Percentiles rank a stretch among this genome's conserved stretches.
phyloP scores from a whole-genome alignment of 1,140 invertebrate genomes.

The Trichoplusia ni region DNA sequence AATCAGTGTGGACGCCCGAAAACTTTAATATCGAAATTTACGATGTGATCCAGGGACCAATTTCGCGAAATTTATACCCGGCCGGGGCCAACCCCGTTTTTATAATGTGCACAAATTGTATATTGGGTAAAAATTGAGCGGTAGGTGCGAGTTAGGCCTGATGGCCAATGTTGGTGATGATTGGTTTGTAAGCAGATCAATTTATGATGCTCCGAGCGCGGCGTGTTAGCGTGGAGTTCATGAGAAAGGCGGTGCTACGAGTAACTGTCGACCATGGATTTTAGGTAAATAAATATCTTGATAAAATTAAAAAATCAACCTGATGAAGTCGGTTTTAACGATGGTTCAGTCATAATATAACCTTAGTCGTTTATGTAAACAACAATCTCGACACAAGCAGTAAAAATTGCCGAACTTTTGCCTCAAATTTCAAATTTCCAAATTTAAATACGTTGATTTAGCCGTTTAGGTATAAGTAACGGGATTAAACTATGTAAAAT shows the following conservation, averaged over 20 bases:
- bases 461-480: no score
- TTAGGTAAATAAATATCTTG: no score
- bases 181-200: conserved; percentile 22
- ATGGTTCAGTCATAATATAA: no score
- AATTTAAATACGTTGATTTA: no score
- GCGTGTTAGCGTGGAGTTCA: neutral
- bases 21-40: conserved; percentile 32
- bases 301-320: no score
- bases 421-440: no score
- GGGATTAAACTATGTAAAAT: no score
- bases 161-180: neutral
- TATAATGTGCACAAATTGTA: conserved; percentile 30
- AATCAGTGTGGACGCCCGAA: conserved; percentile 12
- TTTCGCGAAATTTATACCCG: conserved; percentile 46
- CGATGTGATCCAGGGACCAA: conserved; percentile 30
- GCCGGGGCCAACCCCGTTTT: conserved; percentile 11
- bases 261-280: no score
- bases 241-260: neutral
- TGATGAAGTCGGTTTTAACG: no score
- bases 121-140: conserved; percentile 19
- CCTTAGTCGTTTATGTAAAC: no score
- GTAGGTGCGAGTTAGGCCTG: conserved; percentile 14
- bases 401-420: no score
- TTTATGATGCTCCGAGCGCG: conserved; percentile 20
- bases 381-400: no score